phyloP scores from a whole-genome alignment of 2,888 invertebrate genomes.

The Polydrusus pterygomalis region DNA sequence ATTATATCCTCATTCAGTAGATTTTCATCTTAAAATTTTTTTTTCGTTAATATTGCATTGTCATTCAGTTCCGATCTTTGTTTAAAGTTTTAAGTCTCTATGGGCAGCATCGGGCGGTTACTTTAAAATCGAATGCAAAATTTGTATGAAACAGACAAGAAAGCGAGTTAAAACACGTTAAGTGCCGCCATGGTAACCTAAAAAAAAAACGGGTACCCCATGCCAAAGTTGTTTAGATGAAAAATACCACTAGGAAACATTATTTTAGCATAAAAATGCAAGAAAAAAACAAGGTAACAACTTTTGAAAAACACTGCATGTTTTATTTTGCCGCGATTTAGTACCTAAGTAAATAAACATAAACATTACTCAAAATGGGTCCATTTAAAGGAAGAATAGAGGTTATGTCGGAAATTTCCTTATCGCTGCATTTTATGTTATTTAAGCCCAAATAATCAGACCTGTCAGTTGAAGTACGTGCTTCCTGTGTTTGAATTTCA shows the following conservation, averaged over 20 bases:
- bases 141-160: neutral
- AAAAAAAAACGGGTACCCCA: neutral
- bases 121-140: too few relatives aligned
- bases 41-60: neutral
- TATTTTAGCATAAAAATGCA: too few relatives aligned
- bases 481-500: neutral
- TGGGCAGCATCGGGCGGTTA: too few relatives aligned
- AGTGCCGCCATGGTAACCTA: constrained; percentile 5
- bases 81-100: too few relatives aligned
- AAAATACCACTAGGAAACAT: too few relatives aligned
- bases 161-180: constrained; percentile 5
- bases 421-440: neutral
- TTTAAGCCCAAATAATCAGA: neutral
- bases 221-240: neutral
- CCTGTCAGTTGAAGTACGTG: neutral
- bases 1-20: constrained; percentile 10
- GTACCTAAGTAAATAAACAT: neutral
- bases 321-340: neutral
- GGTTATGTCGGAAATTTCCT: neutral
- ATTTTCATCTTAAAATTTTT: neutral
- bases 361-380: constrained; percentile 2
- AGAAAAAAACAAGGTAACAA: too few relatives aligned
- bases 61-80: neutral
- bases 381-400: constrained; percentile 4
- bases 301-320: neutral